A percentile compares a stretch with the other conserved stretches of the same genome.
Evolutionary conservation across 2,113 vertebrate genomes (phyloP).

Genomic region (Ctenomys sociabilis): DNA sequence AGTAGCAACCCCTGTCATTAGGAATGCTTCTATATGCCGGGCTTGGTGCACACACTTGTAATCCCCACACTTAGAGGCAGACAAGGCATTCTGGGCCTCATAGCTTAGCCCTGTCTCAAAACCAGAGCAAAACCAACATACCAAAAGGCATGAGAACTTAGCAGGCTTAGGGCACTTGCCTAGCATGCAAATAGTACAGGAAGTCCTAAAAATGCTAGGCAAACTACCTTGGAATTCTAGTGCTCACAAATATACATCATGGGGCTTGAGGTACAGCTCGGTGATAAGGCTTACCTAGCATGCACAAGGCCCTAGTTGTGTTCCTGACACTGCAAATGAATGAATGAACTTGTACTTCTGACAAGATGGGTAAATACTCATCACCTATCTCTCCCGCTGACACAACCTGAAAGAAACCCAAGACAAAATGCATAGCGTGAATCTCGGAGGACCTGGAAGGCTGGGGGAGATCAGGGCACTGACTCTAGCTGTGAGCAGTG

Average conservation of each 20-base stretch:
- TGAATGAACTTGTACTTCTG: background rate
- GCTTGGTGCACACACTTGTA: background rate
- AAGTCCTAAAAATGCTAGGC: background rate
- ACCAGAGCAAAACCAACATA: background rate
- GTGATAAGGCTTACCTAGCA: background rate
- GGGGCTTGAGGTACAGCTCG: background rate
- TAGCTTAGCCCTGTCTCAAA: background rate
- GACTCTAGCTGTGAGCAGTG: background rate
- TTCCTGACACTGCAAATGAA: background rate
- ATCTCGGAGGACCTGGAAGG: background rate
- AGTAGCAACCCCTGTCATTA: background rate
- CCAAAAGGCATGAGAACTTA: background rate
- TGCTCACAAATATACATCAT: background rate
- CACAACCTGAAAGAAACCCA: background rate
- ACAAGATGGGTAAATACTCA: background rate
- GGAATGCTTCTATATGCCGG: background rate
- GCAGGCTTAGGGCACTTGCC: background rate
- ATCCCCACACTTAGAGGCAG: background rate
- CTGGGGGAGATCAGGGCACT: background rate
- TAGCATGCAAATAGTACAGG: background rate
- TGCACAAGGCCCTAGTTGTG: background rate
- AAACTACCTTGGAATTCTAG: background rate
- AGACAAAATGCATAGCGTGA: background rate
- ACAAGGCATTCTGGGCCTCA: background rate
- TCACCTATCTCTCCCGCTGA: background rate